Base-by-base conservation (phyloP, 2,888 invertebrate species). In the Drosophila bunnanda region DNA sequence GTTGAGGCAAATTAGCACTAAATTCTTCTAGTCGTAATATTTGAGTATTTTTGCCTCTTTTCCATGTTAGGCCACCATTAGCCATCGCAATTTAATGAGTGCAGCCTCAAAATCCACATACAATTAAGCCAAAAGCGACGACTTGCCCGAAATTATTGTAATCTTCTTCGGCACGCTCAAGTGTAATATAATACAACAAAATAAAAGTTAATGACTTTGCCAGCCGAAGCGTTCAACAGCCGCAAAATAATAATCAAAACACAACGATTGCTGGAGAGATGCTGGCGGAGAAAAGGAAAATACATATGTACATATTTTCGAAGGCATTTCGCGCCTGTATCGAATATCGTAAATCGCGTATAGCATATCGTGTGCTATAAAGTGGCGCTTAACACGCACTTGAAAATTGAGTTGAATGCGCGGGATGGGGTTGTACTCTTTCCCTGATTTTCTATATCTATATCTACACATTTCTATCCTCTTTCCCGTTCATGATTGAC, bases 301-400 rank as follows among this genome's bases (percentile, higher is more conserved):
- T 48, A 32, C 12, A 32, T 12, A 41, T 32, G 48, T 48, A 32
- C 12, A 32, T 12, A 41, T 32, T 50, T 65, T 36, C 59, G 67
- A 52, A 68, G 43, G 67, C 76, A 74, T 69, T 87, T 77, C 66
- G 66, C 79, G 82, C 79, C 77, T 68, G 46, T 59, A 65, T 62
- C 38, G 50, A 66, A 71, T 52, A 43, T 59, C 60, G 61, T 57
- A 36, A 54, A 52, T 64, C 57, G 65, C 38, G 36, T 55, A 56
- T 44, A 20, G 43, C 41, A 43, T 56, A 57, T 46, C 32, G 50
- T 38, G 41, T 34, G 62, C 30, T 53, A 64, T 32, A 85, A 79
- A 83, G 78, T 85, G 84, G 87, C 87, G 84, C 74, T 89, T 76
- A 85, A 77, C 85, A 89, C 88, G 85, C 85, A 84, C 75, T 80